These are phyloP conservation scores for Holothuria glaberrima DNA, from an alignment of 35 echinoderm and acorn worm genomes.

Conservation along the genomic window DNA sequence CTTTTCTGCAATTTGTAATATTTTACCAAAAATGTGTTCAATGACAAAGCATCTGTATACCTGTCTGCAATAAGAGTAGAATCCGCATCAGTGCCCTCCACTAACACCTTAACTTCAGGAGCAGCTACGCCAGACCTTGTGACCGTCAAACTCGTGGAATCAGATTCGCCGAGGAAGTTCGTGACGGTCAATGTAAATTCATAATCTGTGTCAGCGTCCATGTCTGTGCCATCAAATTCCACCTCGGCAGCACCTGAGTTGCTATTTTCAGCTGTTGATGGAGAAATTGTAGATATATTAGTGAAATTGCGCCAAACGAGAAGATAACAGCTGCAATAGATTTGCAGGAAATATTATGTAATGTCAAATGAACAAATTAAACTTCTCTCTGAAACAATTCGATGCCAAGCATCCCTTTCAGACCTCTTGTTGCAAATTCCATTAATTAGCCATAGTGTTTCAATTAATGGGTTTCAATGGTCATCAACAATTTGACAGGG, in stretches of 20 bases:
- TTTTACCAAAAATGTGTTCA: too few species aligned
- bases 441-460: too few species aligned
- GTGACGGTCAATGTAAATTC: slow-evolving; percentile 72
- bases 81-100: slow-evolving; percentile 64
- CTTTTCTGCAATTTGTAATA: too few species aligned
- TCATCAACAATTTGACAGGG: too few species aligned
- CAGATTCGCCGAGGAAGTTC: slow-evolving; percentile 81
- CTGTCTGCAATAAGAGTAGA: slow-evolving; percentile 71
- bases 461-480: too few species aligned
- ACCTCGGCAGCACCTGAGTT: slow-evolving; percentile 41
- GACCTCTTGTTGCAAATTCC: too few species aligned
- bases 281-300: background rate
- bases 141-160: slow-evolving; percentile 64
- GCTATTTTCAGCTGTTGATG: slow-evolving; percentile 26
- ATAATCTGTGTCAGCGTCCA: slow-evolving; percentile 77
- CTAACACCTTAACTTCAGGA: slow-evolving; percentile 77
- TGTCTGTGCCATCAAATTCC: slow-evolving; percentile 51
- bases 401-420: background rate
- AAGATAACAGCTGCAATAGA: too few species aligned
- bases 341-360: too few species aligned
- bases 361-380: background rate
- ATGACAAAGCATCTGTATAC: slow-evolving; percentile 26
- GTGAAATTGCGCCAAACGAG: background rate
- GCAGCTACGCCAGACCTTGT: slow-evolving; percentile 59
- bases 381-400: background rate